Evolutionary conservation across 2,888 invertebrate species (phyloP), one percentile per base, ranked within the genome.

Genomic region (Tipula lateralis): DNA sequence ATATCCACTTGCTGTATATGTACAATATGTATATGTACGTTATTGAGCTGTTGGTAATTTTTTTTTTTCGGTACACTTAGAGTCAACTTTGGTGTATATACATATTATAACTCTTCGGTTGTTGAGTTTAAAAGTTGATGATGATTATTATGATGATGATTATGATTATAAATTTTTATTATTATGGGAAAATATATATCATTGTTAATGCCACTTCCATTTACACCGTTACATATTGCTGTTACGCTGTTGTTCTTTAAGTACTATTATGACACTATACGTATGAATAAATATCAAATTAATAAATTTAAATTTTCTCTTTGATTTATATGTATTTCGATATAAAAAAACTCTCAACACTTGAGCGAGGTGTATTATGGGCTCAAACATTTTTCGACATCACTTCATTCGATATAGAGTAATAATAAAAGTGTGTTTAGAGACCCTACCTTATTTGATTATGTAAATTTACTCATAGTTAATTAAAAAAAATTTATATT

Each of bases 161-260:
- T 66, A 66, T 66, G 19, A 66, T 66, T 66, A 24, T 66, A 66
- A 66, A 66, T 66, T 66, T 66, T 66, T 66, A 66, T 66, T 24
- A 66, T 66, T 66, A 66, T 66, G 66, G 66, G 66, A 66, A 66
- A 66, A 66, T 66, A 66, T 50, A 50, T 66, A 66, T 66, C 66
- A 66, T 66, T 66, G 66, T 66, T 66, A 66, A 66, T 66, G 66
- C 66, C 66, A 66, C 66, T 66, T 66, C 66, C 24, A 66, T 66
- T 66, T 66, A 66, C 66, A 66, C 66, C 66, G 24, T 66, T 66
- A 66, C 66, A 66, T 66, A 66, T 66, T 66, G 66, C 9, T 66
- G 66, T 66, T 66, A 66, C 9, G 66, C 66, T 66, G 24, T 66
- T 66, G 24, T 66, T 9, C 9, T 66, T 66, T 66, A 66, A 66